A percentile compares a stretch with the other conserved stretches of the same genome.
phyloP scores from a whole-genome alignment of 2,888 invertebrate genomes.

The Pammene aurita region DNA sequence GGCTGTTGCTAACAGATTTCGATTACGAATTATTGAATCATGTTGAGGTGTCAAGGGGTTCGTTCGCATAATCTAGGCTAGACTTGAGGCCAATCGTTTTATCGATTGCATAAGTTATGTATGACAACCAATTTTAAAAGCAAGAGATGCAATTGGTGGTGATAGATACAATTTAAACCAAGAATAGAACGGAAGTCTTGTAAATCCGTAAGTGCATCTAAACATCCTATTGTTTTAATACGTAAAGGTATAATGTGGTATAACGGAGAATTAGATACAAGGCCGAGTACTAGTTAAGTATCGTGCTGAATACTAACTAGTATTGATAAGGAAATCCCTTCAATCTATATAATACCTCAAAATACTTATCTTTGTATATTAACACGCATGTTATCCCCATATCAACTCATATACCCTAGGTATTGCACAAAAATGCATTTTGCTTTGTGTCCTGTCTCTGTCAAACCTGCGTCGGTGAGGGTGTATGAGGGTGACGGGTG shows the following conservation, averaged over 20 bases:
- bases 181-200: constrained; percentile 6
- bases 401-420: constrained; percentile 31
- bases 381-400: constrained; percentile 34
- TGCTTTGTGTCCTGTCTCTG: constrained; percentile 54
- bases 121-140: neutral
- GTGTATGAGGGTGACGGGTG: constrained; percentile 65
- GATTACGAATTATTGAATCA: constrained; percentile 41
- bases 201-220: constrained; percentile 7
- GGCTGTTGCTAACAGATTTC: constrained; percentile 39
- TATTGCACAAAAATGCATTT: constrained; percentile 59
- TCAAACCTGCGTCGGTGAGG: constrained; percentile 47
- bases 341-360: constrained; percentile 46
- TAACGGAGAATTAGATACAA: constrained; percentile 26
- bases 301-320: constrained; percentile 38
- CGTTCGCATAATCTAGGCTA: constrained; percentile 17
- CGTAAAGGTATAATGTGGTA: constrained; percentile 12
- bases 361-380: constrained; percentile 27
- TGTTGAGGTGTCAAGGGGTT: constrained; percentile 32
- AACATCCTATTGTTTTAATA: constrained; percentile 25
- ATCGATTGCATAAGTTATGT: constrained; percentile 17
- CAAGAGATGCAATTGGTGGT: neutral
- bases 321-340: constrained; percentile 44
- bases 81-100: constrained; percentile 11
- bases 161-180: neutral
- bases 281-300: constrained; percentile 44